Evolutionary conservation across 2,113 vertebrate species (phyloP), one percentile per base, ranked within the genome.

Genomic region (Limanda limanda): DNA sequence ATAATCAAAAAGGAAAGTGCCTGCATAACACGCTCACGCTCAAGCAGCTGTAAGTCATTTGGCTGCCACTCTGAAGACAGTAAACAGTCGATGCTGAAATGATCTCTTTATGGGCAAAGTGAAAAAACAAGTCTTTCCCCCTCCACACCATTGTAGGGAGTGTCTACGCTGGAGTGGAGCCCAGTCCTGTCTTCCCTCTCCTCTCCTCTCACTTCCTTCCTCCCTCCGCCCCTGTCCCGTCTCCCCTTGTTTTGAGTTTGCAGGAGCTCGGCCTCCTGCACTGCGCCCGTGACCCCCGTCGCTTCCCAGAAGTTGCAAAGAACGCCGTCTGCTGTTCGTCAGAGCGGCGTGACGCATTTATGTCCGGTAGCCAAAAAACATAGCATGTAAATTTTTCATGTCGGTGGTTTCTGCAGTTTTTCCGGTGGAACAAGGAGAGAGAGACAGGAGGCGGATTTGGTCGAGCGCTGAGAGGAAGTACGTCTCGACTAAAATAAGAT

Each of bases 71-170:
- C 40, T 24, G 37, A 56, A 25, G 67, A 63, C 69, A 0, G 68
- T 86, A 77, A 88, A 76, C 82, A 84, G 78, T 79, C 82, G 68
- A 85, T 64, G 27, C 79, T 68, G 78, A 89, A 84, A 81, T 74
- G 18, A 84, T 79, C 67, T 84, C 64, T 90, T 87, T 88, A 78
- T 71, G 69, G 58, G 57, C 52, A 76, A 88, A 82, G 80, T 81
- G 18, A 48, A 45, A 65, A 23, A 63, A 70, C 80, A 79, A 55
- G 71, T 20, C 45, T 80, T 79, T 77, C 61, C 81, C 71, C 67
- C 71, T 82, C 76, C 78, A 77, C 82, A 87, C 83, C 75, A 79
- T 86, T 42, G 23, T 10, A 74, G 86, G 87, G 91, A 88, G 87
- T 90, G 82, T 82, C 84, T 68, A 20, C 7, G 4, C 68, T 85